Evolutionary conservation across 1,140 invertebrate species (phyloP).

Genomic region (Archivesica marissinica): DNA sequence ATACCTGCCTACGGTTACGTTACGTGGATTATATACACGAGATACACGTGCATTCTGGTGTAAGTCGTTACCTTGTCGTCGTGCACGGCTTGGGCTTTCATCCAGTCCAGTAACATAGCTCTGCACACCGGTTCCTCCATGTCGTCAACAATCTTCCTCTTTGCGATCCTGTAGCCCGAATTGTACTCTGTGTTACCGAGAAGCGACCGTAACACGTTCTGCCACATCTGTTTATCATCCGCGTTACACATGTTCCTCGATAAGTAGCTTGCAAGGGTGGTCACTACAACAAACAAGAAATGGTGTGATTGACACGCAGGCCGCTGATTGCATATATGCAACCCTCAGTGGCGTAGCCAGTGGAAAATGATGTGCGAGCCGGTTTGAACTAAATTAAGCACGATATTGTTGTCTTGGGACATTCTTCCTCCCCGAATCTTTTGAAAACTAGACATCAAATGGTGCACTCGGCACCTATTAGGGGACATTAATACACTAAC

Average conservation of each 20-base stretch:
- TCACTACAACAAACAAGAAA: not conserved
- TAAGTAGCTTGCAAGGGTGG: not conserved
- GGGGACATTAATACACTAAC: too few species aligned
- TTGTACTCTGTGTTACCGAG: not conserved
- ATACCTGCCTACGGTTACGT: too few species aligned
- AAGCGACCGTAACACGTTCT: not conserved
- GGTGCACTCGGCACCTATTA: too few species aligned
- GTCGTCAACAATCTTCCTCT: not conserved
- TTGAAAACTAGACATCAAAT: too few species aligned
- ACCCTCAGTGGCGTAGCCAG: not conserved
- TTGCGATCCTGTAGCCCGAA: not conserved
- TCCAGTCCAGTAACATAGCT: conserved; percentile 27
- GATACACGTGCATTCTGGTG: too few species aligned
- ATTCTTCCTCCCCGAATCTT: too few species aligned
- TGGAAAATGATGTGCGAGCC: not conserved
- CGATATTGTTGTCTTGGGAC: not conserved
- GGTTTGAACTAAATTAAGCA: not conserved
- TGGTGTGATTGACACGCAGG: not conserved
- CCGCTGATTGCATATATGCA: not conserved
- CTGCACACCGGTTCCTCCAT: not conserved
- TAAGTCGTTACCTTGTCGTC: conserved; percentile 27
- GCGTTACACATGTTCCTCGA: not conserved
- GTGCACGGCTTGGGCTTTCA: conserved; percentile 8
- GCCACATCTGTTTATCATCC: not conserved
- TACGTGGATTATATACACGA: too few species aligned